These are phyloP conservation scores for Mareca penelope DNA, from an alignment of 2,797 vertebrate species.

Conservation along the genomic window DNA sequence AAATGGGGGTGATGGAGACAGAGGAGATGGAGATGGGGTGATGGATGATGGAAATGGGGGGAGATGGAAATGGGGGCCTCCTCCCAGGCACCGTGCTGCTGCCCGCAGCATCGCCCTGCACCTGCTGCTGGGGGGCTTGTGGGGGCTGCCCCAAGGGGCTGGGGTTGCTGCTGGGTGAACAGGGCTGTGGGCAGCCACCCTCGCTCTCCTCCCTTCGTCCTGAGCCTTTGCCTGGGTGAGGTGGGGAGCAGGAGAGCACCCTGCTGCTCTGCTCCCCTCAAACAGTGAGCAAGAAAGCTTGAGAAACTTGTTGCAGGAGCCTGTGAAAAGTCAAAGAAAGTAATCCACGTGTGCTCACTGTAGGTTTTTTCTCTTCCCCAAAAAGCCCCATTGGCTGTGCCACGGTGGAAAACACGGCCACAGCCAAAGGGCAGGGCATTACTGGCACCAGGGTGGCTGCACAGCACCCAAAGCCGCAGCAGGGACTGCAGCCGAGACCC, in stretches of 20 bases:
- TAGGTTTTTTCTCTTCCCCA: neutral
- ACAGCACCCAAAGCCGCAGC: neutral
- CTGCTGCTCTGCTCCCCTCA: fast-evolving
- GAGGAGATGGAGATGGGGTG: too few relatives aligned
- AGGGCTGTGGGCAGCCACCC: too few relatives aligned
- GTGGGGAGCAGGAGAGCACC: neutral
- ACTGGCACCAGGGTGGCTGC: neutral
- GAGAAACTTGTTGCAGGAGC: fast-evolving
- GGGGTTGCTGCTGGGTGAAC: neutral
- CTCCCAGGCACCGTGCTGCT: too few relatives aligned
- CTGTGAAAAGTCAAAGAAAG: fast-evolving
- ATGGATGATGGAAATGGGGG: too few relatives aligned
- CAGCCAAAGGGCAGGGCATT: neutral
- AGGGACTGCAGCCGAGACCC: neutral
- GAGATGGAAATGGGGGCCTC: too few relatives aligned
- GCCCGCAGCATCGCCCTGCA: too few relatives aligned
- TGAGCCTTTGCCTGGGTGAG: neutral
- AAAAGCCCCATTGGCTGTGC: fast-evolving
- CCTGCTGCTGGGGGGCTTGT: neutral
- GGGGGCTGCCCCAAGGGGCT: neutral
- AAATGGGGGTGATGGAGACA: neutral
- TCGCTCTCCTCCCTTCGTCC: neutral
- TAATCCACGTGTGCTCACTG: fast-evolving
- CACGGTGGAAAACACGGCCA: fast-evolving
- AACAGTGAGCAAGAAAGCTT: fast-evolving